phyloP scores from a whole-genome alignment of 2,113 vertebrate genomes.

The Terrapene triunguis region DNA sequence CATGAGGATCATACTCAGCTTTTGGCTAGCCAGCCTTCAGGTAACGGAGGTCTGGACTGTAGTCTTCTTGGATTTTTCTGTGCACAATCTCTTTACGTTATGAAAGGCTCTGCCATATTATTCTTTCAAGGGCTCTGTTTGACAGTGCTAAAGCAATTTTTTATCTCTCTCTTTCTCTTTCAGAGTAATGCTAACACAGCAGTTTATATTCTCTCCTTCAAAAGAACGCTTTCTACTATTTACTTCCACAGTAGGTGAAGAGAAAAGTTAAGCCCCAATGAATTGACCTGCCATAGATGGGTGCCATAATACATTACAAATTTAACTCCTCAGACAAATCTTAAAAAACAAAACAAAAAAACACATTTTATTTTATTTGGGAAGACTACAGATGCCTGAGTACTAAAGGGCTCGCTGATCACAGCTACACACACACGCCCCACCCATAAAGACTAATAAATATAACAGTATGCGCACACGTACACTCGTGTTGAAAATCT shows the following conservation, averaged over 20 bases:
- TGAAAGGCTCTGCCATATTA: constrained; percentile 30
- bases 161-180: background rate
- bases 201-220: constrained; percentile 66
- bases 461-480: background rate
- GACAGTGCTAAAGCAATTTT: constrained; percentile 64
- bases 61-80: background rate
- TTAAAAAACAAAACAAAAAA: background rate
- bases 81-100: background rate
- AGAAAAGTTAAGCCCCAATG: constrained; percentile 41
- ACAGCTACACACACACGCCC: background rate
- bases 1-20: background rate
- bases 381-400: background rate
- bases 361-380: background rate
- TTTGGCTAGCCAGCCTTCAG: background rate
- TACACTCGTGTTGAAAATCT: background rate
- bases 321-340: constrained; percentile 22
- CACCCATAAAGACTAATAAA: background rate
- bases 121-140: constrained; percentile 48
- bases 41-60: background rate
- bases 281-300: background rate
- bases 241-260: constrained; percentile 38
- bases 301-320: constrained; percentile 51
- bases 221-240: constrained; percentile 56
- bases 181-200: constrained; percentile 63
- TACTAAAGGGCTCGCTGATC: background rate